Evolutionary conservation across 2,888 invertebrate species (phyloP), one percentile per base, ranked within the genome.

Genomic region (Resseliella maxima): DNA sequence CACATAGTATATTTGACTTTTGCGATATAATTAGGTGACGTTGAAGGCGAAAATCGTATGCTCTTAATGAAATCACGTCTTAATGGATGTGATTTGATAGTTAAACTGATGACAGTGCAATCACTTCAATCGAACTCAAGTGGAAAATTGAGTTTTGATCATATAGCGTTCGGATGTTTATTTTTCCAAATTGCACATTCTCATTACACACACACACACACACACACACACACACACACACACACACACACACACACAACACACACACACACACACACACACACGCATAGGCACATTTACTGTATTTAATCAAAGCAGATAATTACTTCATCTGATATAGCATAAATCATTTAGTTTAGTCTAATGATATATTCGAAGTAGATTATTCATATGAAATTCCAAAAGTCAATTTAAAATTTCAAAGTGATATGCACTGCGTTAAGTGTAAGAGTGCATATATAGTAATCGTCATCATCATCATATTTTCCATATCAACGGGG

Each of bases 11-110:
- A 59, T n/a, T n/a, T n/a, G n/a, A n/a, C n/a, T n/a, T n/a, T n/a
- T 72, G 21, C 31, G 35, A 15, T 72, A 15, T 72, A 72, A 72
- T 72, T 31, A 72, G n/a, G 15, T 72, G 35, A 72, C 31, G 72
- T 72, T 72, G 10, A 10, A 72, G 72, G 72, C 72, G 27, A 27
- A n/a, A 27, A 72, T 72, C 72, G n/a, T 72, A 18, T n/a, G 72
- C 72, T 15, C 15, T 72, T 72, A 35, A 72, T 72, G 72, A n/a
- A 72, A 72, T 72, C 31, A 31, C n/a, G 31, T 72, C 31, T 35
- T 72, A 72, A 72, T 72, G 72, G 72, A 72, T 72, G 72, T 15
- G 31, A 72, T 72, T 72, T 72, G 31, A 27, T 59, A 59, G n/a
- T 72, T 72, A 72, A 72, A 72, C 18, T 72, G 72, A 72, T 72